Base-by-base conservation (phyloP, 2,797 vertebrate genomes). In the Sus cebifrons region DNA sequence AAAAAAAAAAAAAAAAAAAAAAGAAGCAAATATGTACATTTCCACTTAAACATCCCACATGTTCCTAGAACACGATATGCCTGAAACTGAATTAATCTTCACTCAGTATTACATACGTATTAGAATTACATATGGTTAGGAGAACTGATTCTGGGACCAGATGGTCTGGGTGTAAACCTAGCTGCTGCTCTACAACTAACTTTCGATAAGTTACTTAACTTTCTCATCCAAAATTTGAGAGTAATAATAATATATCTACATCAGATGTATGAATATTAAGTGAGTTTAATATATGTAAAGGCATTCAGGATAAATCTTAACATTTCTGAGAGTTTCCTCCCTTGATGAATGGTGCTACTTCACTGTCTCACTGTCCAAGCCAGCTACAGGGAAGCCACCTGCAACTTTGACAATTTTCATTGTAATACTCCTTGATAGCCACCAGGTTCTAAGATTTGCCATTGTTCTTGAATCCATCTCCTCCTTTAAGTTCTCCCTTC, bases 71-170 rank as follows among this genome's bases (percentile, higher is more conserved):
- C 7, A 71, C 3, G 6, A 5, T 11, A 27, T 4, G 17, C 16
- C 13, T 4, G 18, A 71, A 14, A n/a, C 20, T 27, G 15, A 67
- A 60, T 73, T 10, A 21, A 58, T 20, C 23, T 40, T 64, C 12
- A 11, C 11, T 11, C 10, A 1, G 0, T 20, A 36, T 3, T 17
- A 25, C 13, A 9, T 15, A 36, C 18, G 11, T 1, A 3, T 74
- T 25, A 58, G 67, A 86, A 67, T 62, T 25, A 64, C 6, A 21
- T 21, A 27, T 49, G 21, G 14, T 15, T 21, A 27, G n/a, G 27
- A 58, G 32, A 27, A 1, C 1, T 32, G 49, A 44, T 11, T 17
- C 58, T 52, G 15, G 27, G 25, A 17, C 56, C 49, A 54, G 32
- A 36, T 88, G 12, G 6, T 20, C 18, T 29, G 36, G 18, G 36